Conservation (phyloP, 2,888 invertebrate genomes). For the Mylabris sibirica region DNA sequence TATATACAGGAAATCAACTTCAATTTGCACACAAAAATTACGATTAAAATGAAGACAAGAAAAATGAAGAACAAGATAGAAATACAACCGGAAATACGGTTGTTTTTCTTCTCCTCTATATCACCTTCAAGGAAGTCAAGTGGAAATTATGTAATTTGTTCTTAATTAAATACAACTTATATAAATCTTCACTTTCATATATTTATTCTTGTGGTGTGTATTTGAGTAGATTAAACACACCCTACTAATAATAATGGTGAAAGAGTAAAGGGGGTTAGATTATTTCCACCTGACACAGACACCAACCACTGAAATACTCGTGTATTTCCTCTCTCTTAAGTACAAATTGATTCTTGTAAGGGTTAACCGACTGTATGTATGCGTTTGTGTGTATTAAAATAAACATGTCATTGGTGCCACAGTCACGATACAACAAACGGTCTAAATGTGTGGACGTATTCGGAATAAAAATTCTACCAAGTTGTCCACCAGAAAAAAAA, state of each 20-base stretch:
- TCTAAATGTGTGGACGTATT: conserved; percentile 18
- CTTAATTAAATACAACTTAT: not conserved
- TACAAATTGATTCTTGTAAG: conserved; percentile 42
- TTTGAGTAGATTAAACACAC: not conserved
- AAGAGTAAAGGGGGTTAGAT: not conserved
- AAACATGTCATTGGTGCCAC: conserved; percentile 44
- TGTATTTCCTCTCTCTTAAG: conserved; percentile 38
- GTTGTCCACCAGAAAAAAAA: conserved; percentile 10
- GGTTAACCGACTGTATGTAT: not conserved
- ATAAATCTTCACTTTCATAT: not conserved
- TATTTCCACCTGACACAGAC: not conserved
- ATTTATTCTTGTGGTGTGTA: not conserved
- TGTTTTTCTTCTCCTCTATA: not conserved
- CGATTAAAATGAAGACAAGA: not conserved
- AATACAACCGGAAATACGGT: not conserved
- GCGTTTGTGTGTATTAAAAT: conserved; percentile 26
- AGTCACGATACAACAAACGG: conserved; percentile 36
- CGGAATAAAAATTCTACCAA: conserved; percentile 18
- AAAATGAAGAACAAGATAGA: not conserved
- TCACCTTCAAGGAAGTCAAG: not conserved
- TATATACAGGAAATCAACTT: conserved; percentile 37
- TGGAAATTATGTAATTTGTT: not conserved
- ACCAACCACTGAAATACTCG: not conserved
- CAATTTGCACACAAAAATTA: conserved; percentile 20
- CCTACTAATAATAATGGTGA: too few species aligned